Percentiles rank a stretch among this genome's conserved stretches.
Conservation (phyloP, 2,113 vertebrate genomes). For the Sorex araneus region DNA sequence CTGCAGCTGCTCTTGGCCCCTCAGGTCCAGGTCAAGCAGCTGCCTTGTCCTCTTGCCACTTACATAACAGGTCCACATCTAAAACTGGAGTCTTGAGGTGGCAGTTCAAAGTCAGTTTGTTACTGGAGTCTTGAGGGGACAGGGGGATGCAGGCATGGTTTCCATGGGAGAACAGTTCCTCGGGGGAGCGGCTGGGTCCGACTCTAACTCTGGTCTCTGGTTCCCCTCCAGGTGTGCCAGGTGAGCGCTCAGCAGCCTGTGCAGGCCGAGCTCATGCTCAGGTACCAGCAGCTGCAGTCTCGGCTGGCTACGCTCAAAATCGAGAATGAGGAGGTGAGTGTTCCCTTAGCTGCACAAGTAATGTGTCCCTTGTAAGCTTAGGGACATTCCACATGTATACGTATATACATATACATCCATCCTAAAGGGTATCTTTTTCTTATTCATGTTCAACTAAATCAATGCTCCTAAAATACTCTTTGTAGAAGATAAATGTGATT, state of each 20-base stretch:
- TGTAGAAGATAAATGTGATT: not conserved
- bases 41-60: not conserved
- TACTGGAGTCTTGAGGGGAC: not conserved
- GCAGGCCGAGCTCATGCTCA: slow-evolving; percentile 96
- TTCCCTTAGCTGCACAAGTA: not conserved
- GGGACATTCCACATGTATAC: not conserved
- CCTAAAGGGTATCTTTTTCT: not conserved
- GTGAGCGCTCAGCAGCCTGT: slow-evolving; percentile 96
- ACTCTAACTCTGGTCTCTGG: slow-evolving; percentile 47
- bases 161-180: not conserved
- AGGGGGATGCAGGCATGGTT: rapidly evolving
- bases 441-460: not conserved
- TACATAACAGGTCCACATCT: not conserved
- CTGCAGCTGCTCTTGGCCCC: not conserved
- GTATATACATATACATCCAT: no score
- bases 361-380: not conserved
- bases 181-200: not conserved
- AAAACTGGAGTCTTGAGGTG: slow-evolving; percentile 6
- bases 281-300: slow-evolving; percentile 98
- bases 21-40: not conserved
- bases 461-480: not conserved
- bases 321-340: slow-evolving; percentile 97
- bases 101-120: slow-evolving; percentile 16
- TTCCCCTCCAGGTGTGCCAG: slow-evolving; percentile 94
- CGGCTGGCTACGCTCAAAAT: slow-evolving; percentile 97